Evolutionary conservation across 2,888 invertebrate species (phyloP).

Genomic region (Yponomeuta malinellus): DNA sequence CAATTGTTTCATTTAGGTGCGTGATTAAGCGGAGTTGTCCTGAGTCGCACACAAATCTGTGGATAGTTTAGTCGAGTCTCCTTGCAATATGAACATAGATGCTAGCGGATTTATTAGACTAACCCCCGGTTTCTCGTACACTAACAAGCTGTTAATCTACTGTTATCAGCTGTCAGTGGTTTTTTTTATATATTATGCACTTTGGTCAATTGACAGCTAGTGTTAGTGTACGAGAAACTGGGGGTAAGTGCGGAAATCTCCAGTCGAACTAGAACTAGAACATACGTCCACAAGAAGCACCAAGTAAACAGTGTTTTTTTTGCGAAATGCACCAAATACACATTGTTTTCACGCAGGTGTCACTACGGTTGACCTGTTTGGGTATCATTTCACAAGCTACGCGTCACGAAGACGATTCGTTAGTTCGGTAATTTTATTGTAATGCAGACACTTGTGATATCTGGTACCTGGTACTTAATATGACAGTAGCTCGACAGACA

Average conservation of each 20-base stretch:
- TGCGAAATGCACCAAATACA: slow-evolving; percentile 32
- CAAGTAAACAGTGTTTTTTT: no score
- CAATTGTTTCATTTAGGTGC: slow-evolving; percentile 6
- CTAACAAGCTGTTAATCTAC: no score
- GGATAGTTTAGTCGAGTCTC: neutral
- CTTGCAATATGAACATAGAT: neutral
- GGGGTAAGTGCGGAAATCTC: no score
- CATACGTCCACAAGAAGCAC: no score
- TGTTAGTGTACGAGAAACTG: no score
- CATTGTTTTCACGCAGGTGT: slow-evolving; percentile 45
- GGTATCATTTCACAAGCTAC: slow-evolving; percentile 14
- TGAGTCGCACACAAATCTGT: neutral
- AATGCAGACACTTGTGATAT: neutral
- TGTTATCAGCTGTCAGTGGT: no score
- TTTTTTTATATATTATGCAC: no score
- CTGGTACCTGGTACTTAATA: neutral
- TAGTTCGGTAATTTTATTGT: neutral
- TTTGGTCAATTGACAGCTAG: no score
- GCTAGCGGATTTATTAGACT: neutral
- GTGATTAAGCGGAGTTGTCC: neutral
- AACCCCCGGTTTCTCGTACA: no score
- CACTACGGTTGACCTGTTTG: slow-evolving; percentile 22
- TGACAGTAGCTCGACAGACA: neutral
- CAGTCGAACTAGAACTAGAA: no score
- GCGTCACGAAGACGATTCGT: slow-evolving; percentile 2